phyloP scores from a whole-genome alignment of 2,797 vertebrate species.

The Apogon talboti region DNA sequence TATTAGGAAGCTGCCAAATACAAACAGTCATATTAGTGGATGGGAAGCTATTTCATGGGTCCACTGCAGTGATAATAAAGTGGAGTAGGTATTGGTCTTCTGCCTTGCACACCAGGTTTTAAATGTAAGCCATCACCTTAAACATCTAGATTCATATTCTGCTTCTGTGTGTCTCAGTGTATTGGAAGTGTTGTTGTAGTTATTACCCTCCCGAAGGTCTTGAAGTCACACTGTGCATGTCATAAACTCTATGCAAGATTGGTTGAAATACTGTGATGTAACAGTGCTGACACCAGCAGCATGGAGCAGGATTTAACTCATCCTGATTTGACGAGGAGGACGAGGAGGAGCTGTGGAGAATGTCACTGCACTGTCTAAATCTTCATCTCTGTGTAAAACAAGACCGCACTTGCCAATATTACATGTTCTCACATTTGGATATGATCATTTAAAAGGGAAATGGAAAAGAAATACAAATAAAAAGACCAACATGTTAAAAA shows the following conservation, averaged over 20 bases:
- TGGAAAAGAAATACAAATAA: neutral
- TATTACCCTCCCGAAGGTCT: neutral
- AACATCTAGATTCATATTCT: neutral
- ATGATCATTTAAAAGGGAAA: slow-evolving; percentile 1
- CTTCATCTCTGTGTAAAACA: slow-evolving; percentile 18
- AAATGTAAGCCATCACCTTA: neutral
- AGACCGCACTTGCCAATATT: neutral
- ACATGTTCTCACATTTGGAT: too few relatives aligned
- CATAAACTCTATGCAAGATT: neutral
- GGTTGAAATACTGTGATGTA: neutral
- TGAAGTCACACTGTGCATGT: neutral
- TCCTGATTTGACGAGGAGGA: neutral
- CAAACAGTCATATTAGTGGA: neutral
- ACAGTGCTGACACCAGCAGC: slow-evolving; percentile 16
- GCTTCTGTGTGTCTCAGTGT: neutral
- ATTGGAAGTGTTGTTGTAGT: neutral
- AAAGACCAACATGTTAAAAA: neutral
- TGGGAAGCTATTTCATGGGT: neutral
- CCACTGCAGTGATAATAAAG: neutral
- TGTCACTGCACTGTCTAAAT: slow-evolving; percentile 23
- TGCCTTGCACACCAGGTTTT: neutral
- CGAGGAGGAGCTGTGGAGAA: slow-evolving; percentile 2
- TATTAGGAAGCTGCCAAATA: neutral
- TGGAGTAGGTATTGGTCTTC: neutral
- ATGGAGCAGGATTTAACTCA: neutral